A percentile compares a stretch with the other conserved stretches of the same genome.
phyloP scores from a whole-genome alignment of 2,113 vertebrate species.

The Aptenodytes forsteri region DNA sequence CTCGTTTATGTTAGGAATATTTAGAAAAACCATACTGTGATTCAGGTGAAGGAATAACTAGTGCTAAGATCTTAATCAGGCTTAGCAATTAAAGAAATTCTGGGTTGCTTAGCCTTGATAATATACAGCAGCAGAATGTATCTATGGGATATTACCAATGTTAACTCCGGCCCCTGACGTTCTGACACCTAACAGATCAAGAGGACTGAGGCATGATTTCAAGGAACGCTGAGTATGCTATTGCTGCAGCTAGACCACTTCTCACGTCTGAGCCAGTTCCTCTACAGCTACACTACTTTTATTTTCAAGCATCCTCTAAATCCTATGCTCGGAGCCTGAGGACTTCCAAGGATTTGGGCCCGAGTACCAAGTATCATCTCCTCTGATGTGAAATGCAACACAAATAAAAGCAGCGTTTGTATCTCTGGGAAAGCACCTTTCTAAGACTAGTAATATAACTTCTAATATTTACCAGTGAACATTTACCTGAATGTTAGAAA shows the following conservation, averaged over 20 bases:
- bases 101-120: neutral
- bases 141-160: neutral
- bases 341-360: neutral
- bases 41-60: neutral
- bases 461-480: neutral
- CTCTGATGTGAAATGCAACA: neutral
- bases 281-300: neutral
- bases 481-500: neutral
- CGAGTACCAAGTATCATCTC: neutral
- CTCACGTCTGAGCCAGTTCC: accelerated
- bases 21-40: neutral
- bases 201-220: neutral
- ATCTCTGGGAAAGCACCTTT: neutral
- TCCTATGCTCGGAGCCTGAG: neutral
- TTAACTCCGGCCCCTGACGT: neutral
- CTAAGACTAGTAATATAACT: neutral
- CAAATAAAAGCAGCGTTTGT: neutral
- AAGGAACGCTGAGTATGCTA: neutral
- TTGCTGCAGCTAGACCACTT: neutral
- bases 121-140: neutral
- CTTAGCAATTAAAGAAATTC: neutral
- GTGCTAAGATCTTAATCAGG: neutral
- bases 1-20: neutral
- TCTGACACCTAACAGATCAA: neutral
- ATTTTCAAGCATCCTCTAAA: neutral